A percentile compares a stretch with the other conserved stretches of the same genome.
phyloP scores from a whole-genome alignment of 53 echinoderm and acorn worm genomes.

The Hippasteria phrygiana region DNA sequence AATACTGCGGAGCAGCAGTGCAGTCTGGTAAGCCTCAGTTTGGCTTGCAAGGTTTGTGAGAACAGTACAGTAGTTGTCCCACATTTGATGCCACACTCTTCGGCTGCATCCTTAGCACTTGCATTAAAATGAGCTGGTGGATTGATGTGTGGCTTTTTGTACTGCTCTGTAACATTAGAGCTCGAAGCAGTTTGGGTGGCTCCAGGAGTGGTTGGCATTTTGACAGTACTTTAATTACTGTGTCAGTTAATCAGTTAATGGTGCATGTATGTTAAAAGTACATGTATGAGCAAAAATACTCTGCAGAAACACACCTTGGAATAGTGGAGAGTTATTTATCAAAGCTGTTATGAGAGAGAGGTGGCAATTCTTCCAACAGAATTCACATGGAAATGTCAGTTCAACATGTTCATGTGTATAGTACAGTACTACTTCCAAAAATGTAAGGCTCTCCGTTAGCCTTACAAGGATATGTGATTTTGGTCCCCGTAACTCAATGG shows the following conservation, averaged over 20 bases:
- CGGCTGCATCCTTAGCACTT: constrained; percentile 32
- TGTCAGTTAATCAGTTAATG: neutral
- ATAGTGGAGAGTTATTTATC: too few relatives aligned
- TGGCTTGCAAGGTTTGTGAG: constrained; percentile 53
- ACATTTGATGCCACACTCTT: constrained; percentile 64
- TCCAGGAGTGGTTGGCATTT: neutral
- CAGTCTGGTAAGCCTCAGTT: constrained; percentile 22
- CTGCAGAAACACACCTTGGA: too few relatives aligned
- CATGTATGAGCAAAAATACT: neutral
- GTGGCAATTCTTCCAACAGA: too few relatives aligned
- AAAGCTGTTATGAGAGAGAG: too few relatives aligned
- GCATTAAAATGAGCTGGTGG: constrained; percentile 45
- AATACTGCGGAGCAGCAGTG: constrained; percentile 23
- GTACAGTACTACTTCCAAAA: too few relatives aligned
- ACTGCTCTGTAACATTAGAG: constrained; percentile 31
- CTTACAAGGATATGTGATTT: too few relatives aligned
- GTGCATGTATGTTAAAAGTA: neutral
- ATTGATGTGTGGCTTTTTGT: constrained; percentile 53
- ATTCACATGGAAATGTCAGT: too few relatives aligned
- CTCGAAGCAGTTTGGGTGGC: neutral
- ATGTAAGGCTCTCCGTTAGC: too few relatives aligned
- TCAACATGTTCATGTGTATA: too few relatives aligned
- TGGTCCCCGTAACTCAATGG: too few relatives aligned
- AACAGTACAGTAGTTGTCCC: constrained; percentile 67
- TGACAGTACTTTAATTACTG: neutral